Evolutionary conservation across 2,797 vertebrate species (phyloP).

Genomic region (Notolabrus celidotus): DNA sequence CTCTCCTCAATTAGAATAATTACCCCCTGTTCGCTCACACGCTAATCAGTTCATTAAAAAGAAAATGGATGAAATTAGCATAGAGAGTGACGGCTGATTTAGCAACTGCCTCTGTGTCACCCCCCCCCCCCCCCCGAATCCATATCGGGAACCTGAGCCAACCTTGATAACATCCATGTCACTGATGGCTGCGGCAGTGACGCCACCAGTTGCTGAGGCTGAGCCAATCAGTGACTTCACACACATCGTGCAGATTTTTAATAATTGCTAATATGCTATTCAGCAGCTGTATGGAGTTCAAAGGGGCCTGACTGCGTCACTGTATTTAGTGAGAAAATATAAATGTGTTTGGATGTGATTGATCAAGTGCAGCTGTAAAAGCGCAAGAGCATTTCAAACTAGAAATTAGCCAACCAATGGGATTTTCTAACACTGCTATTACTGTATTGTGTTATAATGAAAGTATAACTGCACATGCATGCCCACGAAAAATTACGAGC

Average conservation of each 20-base stretch:
- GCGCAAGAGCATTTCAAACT: conserved; percentile 6
- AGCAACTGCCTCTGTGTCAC: conserved; percentile 79
- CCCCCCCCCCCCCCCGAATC: conserved; percentile 47
- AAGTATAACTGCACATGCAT: neutral
- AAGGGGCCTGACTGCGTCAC: conserved; percentile 12
- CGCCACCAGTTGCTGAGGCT: conserved; percentile 52
- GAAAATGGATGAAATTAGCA: conserved; percentile 87
- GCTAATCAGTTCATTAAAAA: conserved; percentile 90
- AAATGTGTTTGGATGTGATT: conserved; percentile 2
- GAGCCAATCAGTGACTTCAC: conserved; percentile 39
- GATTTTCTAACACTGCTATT: neutral
- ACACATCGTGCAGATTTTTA: conserved; percentile 18
- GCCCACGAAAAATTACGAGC: too few species aligned
- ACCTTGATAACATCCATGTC: conserved; percentile 51
- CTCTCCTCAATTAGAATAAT: conserved; percentile 88
- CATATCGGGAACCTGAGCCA: conserved; percentile 59
- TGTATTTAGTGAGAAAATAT: neutral
- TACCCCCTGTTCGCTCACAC: conserved; percentile 84
- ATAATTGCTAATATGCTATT: conserved; percentile 8
- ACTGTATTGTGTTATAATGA: conserved; percentile 1
- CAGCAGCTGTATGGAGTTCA: conserved; percentile 9
- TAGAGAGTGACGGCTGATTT: conserved; percentile 85
- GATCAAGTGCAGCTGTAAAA: neutral
- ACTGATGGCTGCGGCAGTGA: conserved; percentile 51
- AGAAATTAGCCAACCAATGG: neutral